Evolutionary conservation across 2,797 vertebrate genomes (phyloP).

Genomic region (Poecile montanus): DNA sequence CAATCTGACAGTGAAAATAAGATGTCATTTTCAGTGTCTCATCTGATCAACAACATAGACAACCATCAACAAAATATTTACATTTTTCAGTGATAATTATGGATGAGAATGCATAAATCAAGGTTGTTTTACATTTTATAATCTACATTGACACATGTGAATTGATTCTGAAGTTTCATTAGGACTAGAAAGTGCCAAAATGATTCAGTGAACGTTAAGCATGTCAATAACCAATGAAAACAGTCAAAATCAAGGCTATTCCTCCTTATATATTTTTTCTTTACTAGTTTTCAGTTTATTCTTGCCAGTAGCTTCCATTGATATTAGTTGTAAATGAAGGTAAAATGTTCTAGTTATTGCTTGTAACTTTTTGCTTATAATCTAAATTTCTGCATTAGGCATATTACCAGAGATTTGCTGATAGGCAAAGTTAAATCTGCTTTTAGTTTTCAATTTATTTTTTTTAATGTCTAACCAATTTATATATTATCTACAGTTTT

Average conservation of each 20-base stretch:
- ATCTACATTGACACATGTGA: conserved; percentile 9
- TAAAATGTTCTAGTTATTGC: neutral
- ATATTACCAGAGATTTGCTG: neutral
- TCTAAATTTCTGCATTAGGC: neutral
- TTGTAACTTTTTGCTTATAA: neutral
- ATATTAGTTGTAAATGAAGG: neutral
- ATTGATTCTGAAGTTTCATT: neutral
- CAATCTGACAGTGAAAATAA: conserved; percentile 36
- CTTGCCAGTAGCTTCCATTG: neutral
- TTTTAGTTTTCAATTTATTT: neutral
- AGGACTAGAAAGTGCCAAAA: neutral
- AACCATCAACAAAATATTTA: conserved; percentile 62
- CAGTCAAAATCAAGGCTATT: neutral
- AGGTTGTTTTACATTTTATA: conserved; percentile 14
- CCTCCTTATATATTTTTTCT: neutral
- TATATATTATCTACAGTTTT: neutral
- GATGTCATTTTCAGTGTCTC: conserved; percentile 37
- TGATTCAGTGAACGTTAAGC: neutral
- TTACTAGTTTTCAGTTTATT: neutral
- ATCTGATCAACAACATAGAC: conserved; percentile 45
- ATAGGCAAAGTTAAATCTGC: neutral
- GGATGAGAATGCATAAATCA: conserved; percentile 49
- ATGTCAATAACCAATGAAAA: neutral
- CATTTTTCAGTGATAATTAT: conserved; percentile 49
- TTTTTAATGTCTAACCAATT: neutral